Evolutionary conservation across 2,113 vertebrate species (phyloP).

Genomic region (Addax nasomaculatus): DNA sequence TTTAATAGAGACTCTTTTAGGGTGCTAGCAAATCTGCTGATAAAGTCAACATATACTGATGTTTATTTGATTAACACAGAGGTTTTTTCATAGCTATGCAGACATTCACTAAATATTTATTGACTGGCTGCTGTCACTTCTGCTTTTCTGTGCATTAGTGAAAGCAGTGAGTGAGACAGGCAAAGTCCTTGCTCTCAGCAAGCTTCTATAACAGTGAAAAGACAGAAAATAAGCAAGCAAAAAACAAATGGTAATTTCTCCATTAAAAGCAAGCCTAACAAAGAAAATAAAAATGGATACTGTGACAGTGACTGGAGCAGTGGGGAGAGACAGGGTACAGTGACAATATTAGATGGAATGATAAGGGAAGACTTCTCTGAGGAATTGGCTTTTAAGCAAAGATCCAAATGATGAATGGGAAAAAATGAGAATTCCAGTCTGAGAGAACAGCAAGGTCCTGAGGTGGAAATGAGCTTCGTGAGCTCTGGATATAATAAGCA

Average conservation of each 20-base stretch:
- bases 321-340: accelerated
- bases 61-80: neutral
- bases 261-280: neutral
- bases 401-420: neutral
- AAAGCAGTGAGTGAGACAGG: neutral
- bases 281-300: neutral
- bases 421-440: neutral
- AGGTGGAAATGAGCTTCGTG: neutral
- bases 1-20: neutral
- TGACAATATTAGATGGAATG: neutral
- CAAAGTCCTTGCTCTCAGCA: neutral
- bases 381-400: neutral
- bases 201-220: neutral
- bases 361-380: neutral
- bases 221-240: neutral
- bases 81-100: neutral
- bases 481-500: neutral
- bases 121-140: neutral
- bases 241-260: neutral
- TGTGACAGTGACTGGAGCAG: neutral
- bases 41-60: neutral
- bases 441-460: neutral
- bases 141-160: neutral
- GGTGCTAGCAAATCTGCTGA: neutral
- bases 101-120: neutral